Conservation (phyloP, 2,888 invertebrate species). For the Drosophila acutilabella region DNA sequence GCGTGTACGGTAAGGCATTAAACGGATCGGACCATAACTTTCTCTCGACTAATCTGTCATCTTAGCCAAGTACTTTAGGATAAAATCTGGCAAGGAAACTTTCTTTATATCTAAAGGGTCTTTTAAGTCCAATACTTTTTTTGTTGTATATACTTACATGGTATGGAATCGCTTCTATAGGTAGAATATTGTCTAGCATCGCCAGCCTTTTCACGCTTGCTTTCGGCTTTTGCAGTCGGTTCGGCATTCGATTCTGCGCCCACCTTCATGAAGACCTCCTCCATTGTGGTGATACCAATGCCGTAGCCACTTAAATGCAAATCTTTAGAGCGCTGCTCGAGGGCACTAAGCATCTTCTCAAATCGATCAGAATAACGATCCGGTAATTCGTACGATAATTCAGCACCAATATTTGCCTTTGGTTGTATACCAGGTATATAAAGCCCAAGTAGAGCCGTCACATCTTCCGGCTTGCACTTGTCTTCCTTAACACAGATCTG, state of each 20-base stretch:
- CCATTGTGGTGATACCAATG: constrained; percentile 93
- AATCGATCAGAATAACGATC: constrained; percentile 88
- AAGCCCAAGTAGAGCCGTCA: constrained; percentile 87
- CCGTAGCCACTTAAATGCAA: constrained; percentile 92
- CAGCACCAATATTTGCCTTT: constrained; percentile 91
- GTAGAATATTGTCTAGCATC: constrained; percentile 12
- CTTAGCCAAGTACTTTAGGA: no score
- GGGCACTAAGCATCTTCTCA: constrained; percentile 88
- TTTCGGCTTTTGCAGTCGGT: constrained; percentile 63
- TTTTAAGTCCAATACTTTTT: no score
- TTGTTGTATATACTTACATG: constrained; percentile 67
- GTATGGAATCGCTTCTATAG: constrained; percentile 71
- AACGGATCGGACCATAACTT: no score
- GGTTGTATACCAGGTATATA: constrained; percentile 89
- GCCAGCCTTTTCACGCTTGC: constrained; percentile 39
- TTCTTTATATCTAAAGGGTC: no score
- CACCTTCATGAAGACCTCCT: constrained; percentile 94
- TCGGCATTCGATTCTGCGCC: constrained; percentile 85
- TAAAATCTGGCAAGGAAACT: no score
- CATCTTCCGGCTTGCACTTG: constrained; percentile 85
- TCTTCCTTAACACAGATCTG: constrained; percentile 86
- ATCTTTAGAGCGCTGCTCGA: constrained; percentile 87
- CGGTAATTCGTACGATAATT: constrained; percentile 89
- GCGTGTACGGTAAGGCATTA: no score
- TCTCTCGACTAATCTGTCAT: no score